Base-by-base conservation (phyloP, 2,113 vertebrate genomes). In the Nothocercus nigrocapillus region DNA sequence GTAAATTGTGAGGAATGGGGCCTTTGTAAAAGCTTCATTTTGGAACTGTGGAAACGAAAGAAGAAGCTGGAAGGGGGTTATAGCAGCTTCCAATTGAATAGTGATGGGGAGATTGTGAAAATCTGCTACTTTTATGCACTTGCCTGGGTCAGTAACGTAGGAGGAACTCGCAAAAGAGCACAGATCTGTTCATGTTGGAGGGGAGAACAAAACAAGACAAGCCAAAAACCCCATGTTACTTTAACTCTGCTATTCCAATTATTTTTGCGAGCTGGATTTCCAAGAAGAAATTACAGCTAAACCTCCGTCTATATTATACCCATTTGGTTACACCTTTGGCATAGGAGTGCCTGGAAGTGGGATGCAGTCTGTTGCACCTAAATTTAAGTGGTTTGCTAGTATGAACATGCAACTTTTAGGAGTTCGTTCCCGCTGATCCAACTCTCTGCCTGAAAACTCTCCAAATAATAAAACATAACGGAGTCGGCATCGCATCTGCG, bases 401-500 rank as follows among this genome's bases (percentile, higher is more conserved):
- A 19, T 36, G 21, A 79, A 66, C n/a, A 16, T 3, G 13, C 10
- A 82, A 15, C 47, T 0, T 1, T 3, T 49, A 61, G 3, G 16
- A 25, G 2, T 61, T 64, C 76, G 38, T 3, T 64, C 1, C 34
- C 83, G 59, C 27, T 83, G 34, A 49, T 75, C 12, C 0, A 1
- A 88, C 30, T 22, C 38, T 13, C 34, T 62, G 58, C 30, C 58
- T 54, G 73, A 78, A 36, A 62, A 45, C 30, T 75, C 42, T 21
- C 38, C 89, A 74, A 81, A 84, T 77, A 74, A 92, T 59, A 83
- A 86, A 87, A 9, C 32, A 74, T 8, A 82, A 87, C 87, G 30
- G 13, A 67, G 6, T 27, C 38, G 2, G 6, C 76, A 81, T 47
- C 19, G 21, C n/a, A 63, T 54, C 66, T 70, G 30, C 20, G 54